A percentile compares a stretch with the other conserved stretches of the same genome.
These are phyloP conservation scores for Procambarus virginalis DNA, from an alignment of 1,140 invertebrate genomes.

Conservation along the genomic window DNA sequence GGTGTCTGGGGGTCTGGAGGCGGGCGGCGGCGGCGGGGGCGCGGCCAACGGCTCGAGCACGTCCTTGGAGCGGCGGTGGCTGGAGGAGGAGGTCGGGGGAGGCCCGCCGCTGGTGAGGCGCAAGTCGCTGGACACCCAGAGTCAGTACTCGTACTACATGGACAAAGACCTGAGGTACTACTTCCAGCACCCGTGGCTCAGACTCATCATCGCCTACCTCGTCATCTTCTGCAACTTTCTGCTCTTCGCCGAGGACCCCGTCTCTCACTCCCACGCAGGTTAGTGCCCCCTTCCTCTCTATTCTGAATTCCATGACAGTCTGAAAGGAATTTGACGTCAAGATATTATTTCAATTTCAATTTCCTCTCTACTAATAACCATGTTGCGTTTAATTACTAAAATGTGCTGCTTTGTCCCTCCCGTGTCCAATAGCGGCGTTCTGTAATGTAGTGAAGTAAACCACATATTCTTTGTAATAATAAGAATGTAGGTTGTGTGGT, in stretches of 20 bases:
- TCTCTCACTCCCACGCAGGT: constrained; percentile 77
- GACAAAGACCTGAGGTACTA: constrained; percentile 77
- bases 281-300: constrained; percentile 23
- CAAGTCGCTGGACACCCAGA: constrained; percentile 70
- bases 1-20: constrained; percentile 70
- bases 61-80: constrained; percentile 52
- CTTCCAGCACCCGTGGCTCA: constrained; percentile 78
- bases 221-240: constrained; percentile 79
- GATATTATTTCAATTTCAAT: too few species aligned
- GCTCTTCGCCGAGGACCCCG: constrained; percentile 79
- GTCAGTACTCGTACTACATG: constrained; percentile 74
- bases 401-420: too few species aligned
- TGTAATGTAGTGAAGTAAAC: too few species aligned
- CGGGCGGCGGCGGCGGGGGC: constrained; percentile 26
- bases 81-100: constrained; percentile 54
- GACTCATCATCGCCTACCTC: constrained; percentile 77
- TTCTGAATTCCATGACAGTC: too few species aligned
- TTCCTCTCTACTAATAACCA: too few species aligned
- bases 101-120: constrained; percentile 66
- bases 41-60: constrained; percentile 51
- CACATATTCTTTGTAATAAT: too few species aligned
- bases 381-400: too few species aligned
- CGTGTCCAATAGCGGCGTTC: too few species aligned
- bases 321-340: too few species aligned
- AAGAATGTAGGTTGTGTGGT: too few species aligned